Evolutionary conservation across 2,797 vertebrate species (phyloP).

Genomic region (Acropternis orthonyx): DNA sequence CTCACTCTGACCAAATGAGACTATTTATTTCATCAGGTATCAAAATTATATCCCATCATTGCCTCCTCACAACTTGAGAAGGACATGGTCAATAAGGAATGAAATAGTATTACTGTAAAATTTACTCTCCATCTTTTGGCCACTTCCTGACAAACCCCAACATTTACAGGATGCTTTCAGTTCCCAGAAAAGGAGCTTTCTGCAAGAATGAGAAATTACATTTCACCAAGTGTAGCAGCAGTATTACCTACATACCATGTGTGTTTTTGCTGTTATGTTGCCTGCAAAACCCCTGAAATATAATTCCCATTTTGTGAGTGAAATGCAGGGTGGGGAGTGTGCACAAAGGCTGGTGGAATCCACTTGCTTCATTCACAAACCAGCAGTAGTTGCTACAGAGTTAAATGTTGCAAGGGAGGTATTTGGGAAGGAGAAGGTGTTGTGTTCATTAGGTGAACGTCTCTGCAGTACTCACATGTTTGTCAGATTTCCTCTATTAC

Average conservation of each 20-base stretch:
- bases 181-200: neutral
- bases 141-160: neutral
- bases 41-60: neutral
- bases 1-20: neutral
- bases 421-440: neutral
- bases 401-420: neutral
- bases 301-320: neutral
- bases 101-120: neutral
- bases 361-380: neutral
- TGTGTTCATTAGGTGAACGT: neutral
- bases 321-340: accelerated
- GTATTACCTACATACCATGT: accelerated
- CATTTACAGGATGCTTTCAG: neutral
- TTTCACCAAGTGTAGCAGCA: neutral
- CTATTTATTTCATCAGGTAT: neutral
- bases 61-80: neutral
- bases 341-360: neutral
- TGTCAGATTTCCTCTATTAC: neutral
- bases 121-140: neutral
- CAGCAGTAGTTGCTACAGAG: neutral
- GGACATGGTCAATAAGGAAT: neutral
- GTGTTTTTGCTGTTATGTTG: neutral
- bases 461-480: neutral
- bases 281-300: neutral
- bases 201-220: neutral